A percentile compares a stretch with the other conserved stretches of the same genome.
phyloP scores from a whole-genome alignment of 2,888 invertebrate genomes.

The Gnatocerus cornutus region DNA sequence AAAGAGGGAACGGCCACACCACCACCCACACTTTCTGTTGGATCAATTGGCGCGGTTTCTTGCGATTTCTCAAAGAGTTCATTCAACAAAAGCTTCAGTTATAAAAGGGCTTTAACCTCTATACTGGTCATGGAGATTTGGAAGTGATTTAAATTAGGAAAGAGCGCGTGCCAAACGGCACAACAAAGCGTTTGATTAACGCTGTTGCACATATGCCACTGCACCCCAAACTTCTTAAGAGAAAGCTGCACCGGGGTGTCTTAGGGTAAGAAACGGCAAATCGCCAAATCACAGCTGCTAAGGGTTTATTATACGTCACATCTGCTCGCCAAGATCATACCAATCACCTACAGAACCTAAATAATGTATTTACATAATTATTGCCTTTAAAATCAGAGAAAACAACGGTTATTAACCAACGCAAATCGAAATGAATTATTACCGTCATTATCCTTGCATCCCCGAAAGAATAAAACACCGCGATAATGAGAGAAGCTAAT shows the following conservation, averaged over 20 bases:
- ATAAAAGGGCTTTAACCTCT: constrained; percentile 45
- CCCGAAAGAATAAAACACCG: constrained; percentile 14
- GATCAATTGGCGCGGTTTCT: constrained; percentile 19
- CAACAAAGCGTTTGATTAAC: constrained; percentile 59
- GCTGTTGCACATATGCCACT: constrained; percentile 56
- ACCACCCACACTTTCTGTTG: constrained; percentile 32
- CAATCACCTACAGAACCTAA: constrained; percentile 35
- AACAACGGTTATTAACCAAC: constrained; percentile 13
- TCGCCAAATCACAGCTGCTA: constrained; percentile 62
- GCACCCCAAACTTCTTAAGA: constrained; percentile 52
- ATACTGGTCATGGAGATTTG: constrained; percentile 41
- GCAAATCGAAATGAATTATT: constrained; percentile 21
- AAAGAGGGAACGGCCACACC: constrained; percentile 13
- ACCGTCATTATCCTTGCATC: constrained; percentile 21
- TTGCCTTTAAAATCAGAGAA: constrained; percentile 11
- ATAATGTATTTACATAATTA: constrained; percentile 40
- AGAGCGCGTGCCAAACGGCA: constrained; percentile 55
- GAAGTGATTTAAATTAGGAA: constrained; percentile 53
- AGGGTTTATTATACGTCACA: constrained; percentile 57
- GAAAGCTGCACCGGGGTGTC: constrained; percentile 59
- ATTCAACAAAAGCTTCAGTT: constrained; percentile 42
- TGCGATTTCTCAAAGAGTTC: constrained; percentile 32
- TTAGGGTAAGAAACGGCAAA: constrained; percentile 62
- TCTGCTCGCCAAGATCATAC: constrained; percentile 52
- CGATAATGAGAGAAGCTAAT: constrained; percentile 34